These are phyloP conservation scores for Sebastes jordani DNA, from an alignment of 2,797 vertebrate genomes.

Conservation along the genomic window DNA sequence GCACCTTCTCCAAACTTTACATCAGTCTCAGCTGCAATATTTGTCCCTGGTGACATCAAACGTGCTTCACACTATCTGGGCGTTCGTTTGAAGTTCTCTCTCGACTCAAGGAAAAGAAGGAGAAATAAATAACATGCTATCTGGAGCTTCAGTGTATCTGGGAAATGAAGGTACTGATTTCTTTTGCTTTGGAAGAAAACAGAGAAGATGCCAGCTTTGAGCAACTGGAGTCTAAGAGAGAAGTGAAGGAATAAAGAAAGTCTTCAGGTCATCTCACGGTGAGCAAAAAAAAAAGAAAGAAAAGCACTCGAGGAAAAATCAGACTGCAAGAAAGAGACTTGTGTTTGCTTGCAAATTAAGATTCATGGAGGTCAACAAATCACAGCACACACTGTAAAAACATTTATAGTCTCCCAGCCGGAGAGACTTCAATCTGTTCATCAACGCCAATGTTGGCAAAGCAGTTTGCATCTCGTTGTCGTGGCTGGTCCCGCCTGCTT, in stretches of 20 bases:
- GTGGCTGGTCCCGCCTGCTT: constrained; percentile 6
- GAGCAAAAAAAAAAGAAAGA: not conserved
- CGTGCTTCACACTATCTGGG: constrained; percentile 47
- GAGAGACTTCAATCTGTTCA: constrained; percentile 2
- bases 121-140: constrained; percentile 43
- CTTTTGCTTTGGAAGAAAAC: constrained; percentile 22
- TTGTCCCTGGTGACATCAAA: constrained; percentile 71
- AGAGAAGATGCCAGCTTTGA: constrained; percentile 50
- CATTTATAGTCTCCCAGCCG: not conserved
- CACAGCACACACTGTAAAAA: not conserved
- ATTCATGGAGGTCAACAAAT: constrained; percentile 12
- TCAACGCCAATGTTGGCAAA: constrained; percentile 20
- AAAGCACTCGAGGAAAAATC: not conserved
- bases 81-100: constrained; percentile 71
- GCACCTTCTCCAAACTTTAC: constrained; percentile 22
- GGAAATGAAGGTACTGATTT: constrained; percentile 27
- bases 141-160: constrained; percentile 32
- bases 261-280: constrained; percentile 43
- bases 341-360: constrained; percentile 12
- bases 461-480: constrained; percentile 9
- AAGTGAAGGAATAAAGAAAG: constrained; percentile 38
- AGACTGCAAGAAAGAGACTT: not conserved
- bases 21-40: constrained; percentile 30
- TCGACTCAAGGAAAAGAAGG: constrained; percentile 38
- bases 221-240: constrained; percentile 49